Conservation (phyloP, 2,113 vertebrate genomes). For the Gallinago jamesoni region DNA sequence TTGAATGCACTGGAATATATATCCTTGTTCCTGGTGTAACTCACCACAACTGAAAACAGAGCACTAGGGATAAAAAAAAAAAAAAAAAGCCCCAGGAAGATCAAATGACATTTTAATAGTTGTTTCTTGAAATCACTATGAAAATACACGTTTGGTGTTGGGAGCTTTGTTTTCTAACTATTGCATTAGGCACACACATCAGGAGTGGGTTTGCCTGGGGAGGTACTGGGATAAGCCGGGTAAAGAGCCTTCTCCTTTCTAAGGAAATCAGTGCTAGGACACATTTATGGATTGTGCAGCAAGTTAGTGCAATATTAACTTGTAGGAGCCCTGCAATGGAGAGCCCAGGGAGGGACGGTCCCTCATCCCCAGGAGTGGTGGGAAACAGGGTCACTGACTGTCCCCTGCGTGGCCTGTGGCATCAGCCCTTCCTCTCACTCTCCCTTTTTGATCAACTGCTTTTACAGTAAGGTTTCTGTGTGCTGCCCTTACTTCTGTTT, state of each 20-base stretch:
- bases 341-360: background rate
- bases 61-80: no score
- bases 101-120: background rate
- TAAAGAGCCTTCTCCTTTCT: background rate
- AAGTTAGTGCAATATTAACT: background rate
- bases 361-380: background rate
- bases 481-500: background rate
- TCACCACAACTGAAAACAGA: background rate
- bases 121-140: background rate
- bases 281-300: background rate
- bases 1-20: background rate
- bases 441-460: background rate
- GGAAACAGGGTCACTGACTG: background rate
- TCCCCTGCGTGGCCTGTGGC: background rate
- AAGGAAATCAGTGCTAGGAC: background rate
- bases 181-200: accelerated
- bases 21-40: background rate
- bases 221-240: background rate
- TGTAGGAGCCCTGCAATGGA: background rate
- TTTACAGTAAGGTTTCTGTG: background rate
- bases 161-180: background rate
- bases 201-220: background rate
- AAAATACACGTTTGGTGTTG: background rate
- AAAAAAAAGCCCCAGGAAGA: background rate
- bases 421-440: background rate